Evolutionary conservation across 2,113 vertebrate genomes (phyloP).

Genomic region (Eira barbara): DNA sequence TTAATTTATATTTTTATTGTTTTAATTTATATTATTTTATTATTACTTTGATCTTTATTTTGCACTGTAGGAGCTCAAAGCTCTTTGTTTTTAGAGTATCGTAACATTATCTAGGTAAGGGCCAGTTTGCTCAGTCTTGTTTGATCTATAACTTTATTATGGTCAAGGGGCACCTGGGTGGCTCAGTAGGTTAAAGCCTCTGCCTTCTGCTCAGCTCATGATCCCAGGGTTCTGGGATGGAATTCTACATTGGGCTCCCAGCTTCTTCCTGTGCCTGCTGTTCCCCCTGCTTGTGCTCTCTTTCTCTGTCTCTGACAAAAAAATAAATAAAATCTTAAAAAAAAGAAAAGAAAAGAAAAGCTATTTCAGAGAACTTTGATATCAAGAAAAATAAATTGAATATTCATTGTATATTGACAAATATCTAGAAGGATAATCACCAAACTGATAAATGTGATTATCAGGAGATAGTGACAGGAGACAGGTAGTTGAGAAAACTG

Average conservation of each 20-base stretch:
- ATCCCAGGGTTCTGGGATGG: too few relatives aligned
- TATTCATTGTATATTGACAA: not conserved
- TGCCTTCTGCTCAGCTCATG: too few relatives aligned
- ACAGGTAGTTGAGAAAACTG: not conserved
- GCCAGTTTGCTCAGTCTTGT: not conserved
- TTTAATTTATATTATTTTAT: not conserved
- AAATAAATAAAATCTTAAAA: too few relatives aligned
- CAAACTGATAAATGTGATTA: not conserved
- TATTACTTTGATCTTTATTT: constrained; percentile 8
- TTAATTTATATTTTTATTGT: not conserved
- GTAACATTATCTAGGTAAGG: not conserved
- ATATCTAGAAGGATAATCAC: not conserved
- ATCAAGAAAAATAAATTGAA: not conserved
- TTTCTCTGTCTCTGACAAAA: too few relatives aligned
- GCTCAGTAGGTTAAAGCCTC: too few relatives aligned
- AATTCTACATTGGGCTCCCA: too few relatives aligned
- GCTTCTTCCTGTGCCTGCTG: too few relatives aligned
- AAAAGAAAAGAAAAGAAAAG: not conserved
- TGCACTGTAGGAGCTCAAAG: not conserved
- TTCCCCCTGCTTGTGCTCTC: too few relatives aligned
- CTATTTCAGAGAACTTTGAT: not conserved
- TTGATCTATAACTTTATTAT: not conserved
- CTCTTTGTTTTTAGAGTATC: not conserved
- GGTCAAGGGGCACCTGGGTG: not conserved
- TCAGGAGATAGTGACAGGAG: not conserved